Evolutionary conservation across 2,113 vertebrate genomes (phyloP), one percentile per base, ranked within the genome.

Genomic region (Oryzias melastigma): DNA sequence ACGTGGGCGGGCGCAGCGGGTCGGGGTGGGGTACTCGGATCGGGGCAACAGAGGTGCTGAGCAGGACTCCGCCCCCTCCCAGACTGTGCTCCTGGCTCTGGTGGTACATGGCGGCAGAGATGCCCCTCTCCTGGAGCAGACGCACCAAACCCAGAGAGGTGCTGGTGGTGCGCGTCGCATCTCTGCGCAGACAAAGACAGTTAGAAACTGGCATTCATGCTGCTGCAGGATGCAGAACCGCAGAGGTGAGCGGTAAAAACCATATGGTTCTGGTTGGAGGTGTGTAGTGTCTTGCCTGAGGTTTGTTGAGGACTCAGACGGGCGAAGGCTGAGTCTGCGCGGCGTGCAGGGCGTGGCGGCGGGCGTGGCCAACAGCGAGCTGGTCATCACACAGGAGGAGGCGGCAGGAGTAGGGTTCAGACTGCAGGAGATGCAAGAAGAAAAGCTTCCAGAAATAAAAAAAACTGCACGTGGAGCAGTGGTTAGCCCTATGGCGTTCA

Each of bases 121-220:
- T 99, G 42, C 97, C 97, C 46, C 93, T 89, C 80, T 99, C 97
- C 87, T 99, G 98, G 63, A 99, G 91, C 58, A 99, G 92, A 85
- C 95, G 95, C 78, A 98, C 97, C 60, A 99, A 90, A 18, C 97
- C 97, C 79, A 98, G 87, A 7, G 96, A 98, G 0, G 96, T 98
- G 93, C 97, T 99, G 93, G 95, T 97, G 1, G 97, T 99, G 0
- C 96, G 98, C 0, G 97, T 99, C 62, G 94, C 95, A 83, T 99
- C 97, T 7, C 97, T 90, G 79, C 22, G 75, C 18, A 51, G 57
- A 65, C 20, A 69, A 1, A 3, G 41, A 25, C 14, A 51, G 19
- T n/a, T 15, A 44, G n/a, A 68, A 14, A 24, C 13, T n/a, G n/a
- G n/a, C n/a, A n/a, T n/a, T n/a, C n/a, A n/a, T n/a, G 20, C 15